These are phyloP conservation scores for Trachymyrmex cornetzi DNA, from an alignment of 1,140 invertebrate genomes.

Conservation along the genomic window DNA sequence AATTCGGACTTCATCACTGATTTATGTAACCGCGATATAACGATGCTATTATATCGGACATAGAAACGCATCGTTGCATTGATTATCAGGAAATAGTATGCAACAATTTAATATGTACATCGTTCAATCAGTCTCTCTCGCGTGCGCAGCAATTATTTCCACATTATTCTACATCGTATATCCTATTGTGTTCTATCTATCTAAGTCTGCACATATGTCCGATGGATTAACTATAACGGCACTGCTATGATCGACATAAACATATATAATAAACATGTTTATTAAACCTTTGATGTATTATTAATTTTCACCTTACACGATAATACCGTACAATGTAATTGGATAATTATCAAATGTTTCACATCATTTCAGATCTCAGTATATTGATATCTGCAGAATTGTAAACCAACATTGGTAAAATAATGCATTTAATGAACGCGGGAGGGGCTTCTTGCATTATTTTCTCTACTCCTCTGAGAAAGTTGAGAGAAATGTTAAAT, in stretches of 20 bases:
- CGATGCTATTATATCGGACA: conserved; percentile 63
- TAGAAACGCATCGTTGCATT: conserved; percentile 65
- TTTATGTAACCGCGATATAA: conserved; percentile 63
- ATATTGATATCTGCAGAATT: conserved; percentile 11
- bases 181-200: conserved; percentile 33
- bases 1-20: conserved; percentile 62
- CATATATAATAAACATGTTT: conserved; percentile 61
- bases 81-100: conserved; percentile 66
- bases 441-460: not conserved
- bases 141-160: conserved; percentile 55
- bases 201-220: conserved; percentile 36
- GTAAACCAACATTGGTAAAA: not conserved
- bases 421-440: not conserved
- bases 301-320: conserved; percentile 49
- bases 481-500: conserved; percentile 20
- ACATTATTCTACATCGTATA: conserved; percentile 66
- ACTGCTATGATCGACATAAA: conserved; percentile 44
- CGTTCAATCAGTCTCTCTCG: conserved; percentile 54
- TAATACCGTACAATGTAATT: conserved; percentile 14
- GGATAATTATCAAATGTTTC: conserved; percentile 37
- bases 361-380: conserved; percentile 19
- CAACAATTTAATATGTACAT: conserved; percentile 65
- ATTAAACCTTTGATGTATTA: conserved; percentile 63
- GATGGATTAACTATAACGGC: conserved; percentile 48
- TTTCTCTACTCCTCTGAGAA: not conserved